These are phyloP conservation scores for Conopomorpha cramerella DNA, from an alignment of 1,140 invertebrate species.

Conservation along the genomic window DNA sequence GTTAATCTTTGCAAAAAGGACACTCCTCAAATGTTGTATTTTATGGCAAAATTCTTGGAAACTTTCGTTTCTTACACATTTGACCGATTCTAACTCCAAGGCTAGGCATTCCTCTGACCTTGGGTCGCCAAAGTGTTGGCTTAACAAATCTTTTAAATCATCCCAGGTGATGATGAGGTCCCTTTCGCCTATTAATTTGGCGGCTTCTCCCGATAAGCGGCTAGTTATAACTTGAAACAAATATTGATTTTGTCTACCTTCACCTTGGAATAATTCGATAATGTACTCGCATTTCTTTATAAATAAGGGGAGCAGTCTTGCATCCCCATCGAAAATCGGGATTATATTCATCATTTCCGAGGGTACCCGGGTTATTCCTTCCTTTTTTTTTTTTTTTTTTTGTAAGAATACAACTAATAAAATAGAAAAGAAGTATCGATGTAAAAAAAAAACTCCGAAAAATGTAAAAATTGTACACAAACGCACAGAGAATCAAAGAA, in stretches of 20 bases:
- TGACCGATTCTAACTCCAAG: constrained; percentile 8
- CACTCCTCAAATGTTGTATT: constrained; percentile 7
- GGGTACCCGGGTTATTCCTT: not conserved
- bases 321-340: not conserved
- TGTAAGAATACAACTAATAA: too few relatives aligned
- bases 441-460: too few relatives aligned
- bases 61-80: constrained; percentile 8
- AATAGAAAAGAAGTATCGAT: too few relatives aligned
- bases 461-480: too few relatives aligned
- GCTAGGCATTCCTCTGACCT: constrained; percentile 6
- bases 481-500: too few relatives aligned
- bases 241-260: not conserved
- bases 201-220: constrained; percentile 1
- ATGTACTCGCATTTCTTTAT: constrained; percentile 1
- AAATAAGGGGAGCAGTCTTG: not conserved
- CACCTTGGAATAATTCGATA: not conserved
- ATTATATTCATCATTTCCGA: not conserved
- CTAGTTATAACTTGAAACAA: constrained; percentile 1
- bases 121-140: constrained; percentile 7
- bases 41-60: constrained; percentile 10
- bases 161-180: not conserved
- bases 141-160: not conserved
- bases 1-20: constrained; percentile 8
- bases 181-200: not conserved
- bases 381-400: not conserved